Evolutionary conservation across 2,888 invertebrate species (phyloP).

Genomic region (Ormyrus rosae): DNA sequence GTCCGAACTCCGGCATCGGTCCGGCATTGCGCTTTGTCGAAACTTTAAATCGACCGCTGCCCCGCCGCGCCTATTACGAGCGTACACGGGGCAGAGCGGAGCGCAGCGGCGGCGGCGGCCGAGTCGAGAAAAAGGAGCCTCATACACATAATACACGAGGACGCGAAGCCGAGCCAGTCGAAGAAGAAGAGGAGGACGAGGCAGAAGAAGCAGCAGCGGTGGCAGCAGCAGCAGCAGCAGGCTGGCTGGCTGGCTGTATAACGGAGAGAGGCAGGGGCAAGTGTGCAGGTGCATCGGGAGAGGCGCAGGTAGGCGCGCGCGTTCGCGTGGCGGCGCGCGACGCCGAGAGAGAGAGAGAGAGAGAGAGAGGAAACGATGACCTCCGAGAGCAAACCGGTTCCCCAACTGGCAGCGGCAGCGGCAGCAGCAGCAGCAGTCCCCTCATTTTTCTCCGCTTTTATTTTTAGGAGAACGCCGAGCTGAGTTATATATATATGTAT

Average conservation of each 20-base stretch:
- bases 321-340: constrained; percentile 70
- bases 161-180: not conserved
- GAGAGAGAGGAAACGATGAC: constrained; percentile 51
- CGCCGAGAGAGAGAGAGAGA: not conserved
- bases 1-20: too few species aligned
- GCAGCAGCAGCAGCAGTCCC: constrained; percentile 26
- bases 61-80: too few species aligned
- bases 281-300: constrained; percentile 70
- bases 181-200: constrained; percentile 5
- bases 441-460: constrained; percentile 5
- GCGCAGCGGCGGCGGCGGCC: too few species aligned
- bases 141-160: not conserved
- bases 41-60: too few species aligned
- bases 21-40: too few species aligned
- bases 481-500: too few species aligned
- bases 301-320: constrained; percentile 63
- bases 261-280: constrained; percentile 49
- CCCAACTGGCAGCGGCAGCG: constrained; percentile 17
- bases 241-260: not conserved
- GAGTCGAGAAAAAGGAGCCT: too few species aligned
- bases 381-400: constrained; percentile 38
- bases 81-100: too few species aligned
- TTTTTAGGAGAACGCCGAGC: not conserved
- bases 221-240: not conserved
- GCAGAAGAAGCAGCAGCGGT: constrained; percentile 3